Base-by-base conservation (phyloP, 2,113 vertebrate species). In the Notarius lentiginosus region DNA sequence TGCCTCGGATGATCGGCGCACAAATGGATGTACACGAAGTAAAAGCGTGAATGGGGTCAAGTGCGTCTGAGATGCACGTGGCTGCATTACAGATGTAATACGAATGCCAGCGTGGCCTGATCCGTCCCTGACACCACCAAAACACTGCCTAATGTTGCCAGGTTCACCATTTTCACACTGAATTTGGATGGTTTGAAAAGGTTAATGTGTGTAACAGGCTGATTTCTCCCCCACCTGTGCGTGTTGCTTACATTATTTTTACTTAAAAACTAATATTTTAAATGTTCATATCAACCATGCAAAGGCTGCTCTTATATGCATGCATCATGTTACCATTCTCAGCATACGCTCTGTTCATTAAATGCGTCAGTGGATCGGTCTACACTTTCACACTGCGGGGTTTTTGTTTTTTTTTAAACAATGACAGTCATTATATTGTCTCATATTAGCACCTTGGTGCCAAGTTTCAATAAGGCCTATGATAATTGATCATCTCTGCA, bases 401-500 rank as follows among this genome's bases (percentile, higher is more conserved):
- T 49, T 24, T 49, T 41, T 73, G 73, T 47, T 41, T 27, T 7
- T 24, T 60, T 20, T 10, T 20, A 1, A 2, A 56, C 30, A 30
- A 1, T 47, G 27, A 30, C 14, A 5, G 34, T 49, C 34, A 41
- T 41, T 6, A 58, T 41, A 27, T 55, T 10, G 20, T 2, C 41
- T 0, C 9, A 12, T 47, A 20, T 73, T 73, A 53, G 75, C 75
- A 53, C 22, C 12, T 75, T 75, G 34, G 72, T 75, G 72, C 47
- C 18, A 47, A 22, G 1, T 77, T 1, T 79, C 5, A 55, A 34
- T 58, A 34, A 27, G 53, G 53, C 51, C 27, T 73, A 9, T 73
- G 55, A 70, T 86, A 27, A 63, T 84, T 61, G 58, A 75, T 87
- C 53, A 73, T 10, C 18, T 60, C 1, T 72, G 10, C 55, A 60